Evolutionary conservation across 2,113 vertebrate genomes (phyloP).

Genomic region (Leucoraja erinaceus): DNA sequence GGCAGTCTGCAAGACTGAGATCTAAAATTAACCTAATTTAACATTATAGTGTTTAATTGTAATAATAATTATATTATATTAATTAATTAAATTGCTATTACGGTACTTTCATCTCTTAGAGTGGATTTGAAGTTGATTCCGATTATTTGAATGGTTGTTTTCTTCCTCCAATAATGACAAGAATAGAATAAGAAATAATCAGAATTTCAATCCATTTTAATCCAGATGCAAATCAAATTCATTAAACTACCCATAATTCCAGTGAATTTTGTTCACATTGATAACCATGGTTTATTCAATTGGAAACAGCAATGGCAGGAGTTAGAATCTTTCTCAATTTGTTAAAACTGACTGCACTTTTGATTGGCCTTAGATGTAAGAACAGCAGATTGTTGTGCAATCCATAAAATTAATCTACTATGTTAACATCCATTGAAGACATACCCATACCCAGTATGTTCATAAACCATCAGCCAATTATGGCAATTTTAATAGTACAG

Average conservation of each 20-base stretch:
- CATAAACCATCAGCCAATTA: conserved; percentile 21
- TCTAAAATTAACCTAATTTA: background rate
- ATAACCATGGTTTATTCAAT: background rate
- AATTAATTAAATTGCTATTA: no score
- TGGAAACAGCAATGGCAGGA: no score
- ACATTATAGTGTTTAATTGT: no score
- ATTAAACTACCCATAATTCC: background rate
- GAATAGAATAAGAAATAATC: background rate
- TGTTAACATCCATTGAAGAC: background rate
- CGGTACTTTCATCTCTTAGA: background rate
- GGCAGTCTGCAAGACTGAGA: background rate
- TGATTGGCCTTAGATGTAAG: background rate
- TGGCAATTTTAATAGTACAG: conserved; percentile 7
- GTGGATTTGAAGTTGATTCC: background rate
- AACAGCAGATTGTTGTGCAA: background rate
- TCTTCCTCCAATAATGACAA: background rate
- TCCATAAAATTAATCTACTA: background rate
- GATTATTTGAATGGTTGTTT: background rate
- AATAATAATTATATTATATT: no score
- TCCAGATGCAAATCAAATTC: background rate
- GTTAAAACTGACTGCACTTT: background rate
- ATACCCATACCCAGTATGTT: background rate
- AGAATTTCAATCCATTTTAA: background rate
- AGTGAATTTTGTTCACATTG: no score
- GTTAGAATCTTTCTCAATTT: background rate